These are phyloP conservation scores for Drosophila pandora DNA, from an alignment of 1,140 invertebrate species.

Conservation along the genomic window DNA sequence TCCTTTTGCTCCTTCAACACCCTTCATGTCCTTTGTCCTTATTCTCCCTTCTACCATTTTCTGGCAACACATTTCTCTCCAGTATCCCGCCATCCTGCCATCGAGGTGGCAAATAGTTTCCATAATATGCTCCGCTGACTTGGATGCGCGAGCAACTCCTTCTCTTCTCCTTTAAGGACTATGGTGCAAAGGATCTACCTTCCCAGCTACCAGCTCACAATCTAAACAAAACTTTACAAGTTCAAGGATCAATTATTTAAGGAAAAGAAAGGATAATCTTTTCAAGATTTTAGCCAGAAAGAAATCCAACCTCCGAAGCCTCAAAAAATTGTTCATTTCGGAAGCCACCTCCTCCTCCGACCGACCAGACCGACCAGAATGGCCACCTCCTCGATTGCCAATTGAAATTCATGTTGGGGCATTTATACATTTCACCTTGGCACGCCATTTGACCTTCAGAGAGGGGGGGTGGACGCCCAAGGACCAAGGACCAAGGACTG, in stretches of 20 bases:
- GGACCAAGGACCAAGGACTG: neutral
- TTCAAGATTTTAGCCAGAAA: too few species aligned
- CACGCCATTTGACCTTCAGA: slow-evolving; percentile 63
- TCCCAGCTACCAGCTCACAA: too few species aligned
- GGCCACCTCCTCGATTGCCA: slow-evolving; percentile 47
- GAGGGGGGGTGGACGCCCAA: neutral
- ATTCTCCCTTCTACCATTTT: neutral
- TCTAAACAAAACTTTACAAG: neutral
- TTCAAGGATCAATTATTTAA: neutral
- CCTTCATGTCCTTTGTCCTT: neutral
- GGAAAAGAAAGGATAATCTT: neutral
- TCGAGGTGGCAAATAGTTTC: slow-evolving; percentile 68
- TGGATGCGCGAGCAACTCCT: neutral
- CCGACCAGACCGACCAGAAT: slow-evolving; percentile 4
- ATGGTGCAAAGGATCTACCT: too few species aligned
- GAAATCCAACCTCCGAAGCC: too few species aligned
- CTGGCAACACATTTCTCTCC: slow-evolving; percentile 28
- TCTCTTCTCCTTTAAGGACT: neutral
- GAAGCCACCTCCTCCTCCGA: too few species aligned
- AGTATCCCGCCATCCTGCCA: slow-evolving; percentile 1
- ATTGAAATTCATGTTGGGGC: slow-evolving; percentile 47
- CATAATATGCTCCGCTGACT: slow-evolving; percentile 49
- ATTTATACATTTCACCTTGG: slow-evolving; percentile 56
- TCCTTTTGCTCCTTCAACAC: slow-evolving; percentile 14
- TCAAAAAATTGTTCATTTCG: too few species aligned